Conservation (phyloP, 1,140 invertebrate genomes). For the Nebria ingens region DNA sequence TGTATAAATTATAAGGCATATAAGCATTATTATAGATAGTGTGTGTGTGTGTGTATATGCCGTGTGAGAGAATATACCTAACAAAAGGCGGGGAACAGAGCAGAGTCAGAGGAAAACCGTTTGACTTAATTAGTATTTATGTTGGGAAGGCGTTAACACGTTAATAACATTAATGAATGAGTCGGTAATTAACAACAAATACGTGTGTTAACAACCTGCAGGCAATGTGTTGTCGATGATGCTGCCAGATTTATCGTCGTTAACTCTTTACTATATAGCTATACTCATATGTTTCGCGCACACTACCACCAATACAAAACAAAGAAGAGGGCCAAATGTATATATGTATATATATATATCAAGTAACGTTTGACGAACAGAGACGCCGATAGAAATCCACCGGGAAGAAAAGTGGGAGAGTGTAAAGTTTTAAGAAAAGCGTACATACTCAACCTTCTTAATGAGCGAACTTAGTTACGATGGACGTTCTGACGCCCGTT, state of each 20-base stretch:
- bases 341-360: too few species aligned
- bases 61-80: background rate
- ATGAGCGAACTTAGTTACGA: slow-evolving; percentile 13
- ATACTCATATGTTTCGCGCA: background rate
- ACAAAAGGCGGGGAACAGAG: too few species aligned
- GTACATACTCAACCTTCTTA: slow-evolving; percentile 18
- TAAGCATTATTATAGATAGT: too few species aligned
- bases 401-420: background rate
- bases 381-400: background rate
- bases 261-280: slow-evolving; percentile 8
- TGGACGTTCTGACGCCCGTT: background rate
- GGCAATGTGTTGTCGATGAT: slow-evolving; percentile 5
- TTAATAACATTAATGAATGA: slow-evolving; percentile 9
- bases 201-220: slow-evolving; percentile 1
- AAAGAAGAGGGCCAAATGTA: too few species aligned
- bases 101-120: too few species aligned
- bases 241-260: background rate
- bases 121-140: slow-evolving; percentile 9
- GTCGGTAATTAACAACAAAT: slow-evolving; percentile 5
- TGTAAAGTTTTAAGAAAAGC: slow-evolving; percentile 17
- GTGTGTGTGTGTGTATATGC: too few species aligned
- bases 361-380: too few species aligned
- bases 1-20: too few species aligned
- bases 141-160: background rate
- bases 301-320: too few species aligned